phyloP scores from a whole-genome alignment of 2,113 vertebrate species.

The Lichenostomus cassidix region DNA sequence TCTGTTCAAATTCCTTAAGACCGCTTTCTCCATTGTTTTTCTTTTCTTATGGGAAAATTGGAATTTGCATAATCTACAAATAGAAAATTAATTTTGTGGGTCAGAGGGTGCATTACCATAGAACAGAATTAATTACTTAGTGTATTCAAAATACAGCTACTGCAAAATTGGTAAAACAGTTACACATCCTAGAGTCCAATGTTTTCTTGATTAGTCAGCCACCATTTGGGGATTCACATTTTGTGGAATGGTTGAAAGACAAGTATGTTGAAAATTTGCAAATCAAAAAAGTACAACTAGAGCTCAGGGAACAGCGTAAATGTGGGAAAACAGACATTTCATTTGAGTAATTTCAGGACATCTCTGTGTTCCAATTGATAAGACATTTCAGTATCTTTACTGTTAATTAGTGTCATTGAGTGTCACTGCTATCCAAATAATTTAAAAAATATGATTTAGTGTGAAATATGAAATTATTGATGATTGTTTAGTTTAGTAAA shows the following conservation, averaged over 20 bases:
- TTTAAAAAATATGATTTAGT: neutral
- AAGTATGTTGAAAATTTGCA: neutral
- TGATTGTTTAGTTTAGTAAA: neutral
- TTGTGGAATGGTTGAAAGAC: neutral
- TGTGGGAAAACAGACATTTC: neutral
- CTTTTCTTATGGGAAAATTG: neutral
- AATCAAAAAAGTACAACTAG: neutral
- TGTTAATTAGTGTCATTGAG: neutral
- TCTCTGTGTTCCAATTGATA: neutral
- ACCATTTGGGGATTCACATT: neutral
- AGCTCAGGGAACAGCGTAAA: neutral
- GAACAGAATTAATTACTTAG: neutral
- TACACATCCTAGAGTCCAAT: neutral
- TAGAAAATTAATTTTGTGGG: neutral
- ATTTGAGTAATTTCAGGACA: neutral
- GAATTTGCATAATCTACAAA: neutral
- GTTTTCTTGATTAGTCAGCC: neutral
- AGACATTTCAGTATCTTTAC: neutral
- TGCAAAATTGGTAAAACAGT: neutral
- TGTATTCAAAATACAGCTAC: neutral
- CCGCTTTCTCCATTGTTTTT: neutral
- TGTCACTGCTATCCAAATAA: neutral
- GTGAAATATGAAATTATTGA: neutral
- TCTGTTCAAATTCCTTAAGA: neutral
- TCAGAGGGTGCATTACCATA: neutral